A percentile compares a stretch with the other conserved stretches of the same genome.
These are phyloP conservation scores for Leucozona laternaria DNA, from an alignment of 2,888 invertebrate genomes.

Conservation along the genomic window DNA sequence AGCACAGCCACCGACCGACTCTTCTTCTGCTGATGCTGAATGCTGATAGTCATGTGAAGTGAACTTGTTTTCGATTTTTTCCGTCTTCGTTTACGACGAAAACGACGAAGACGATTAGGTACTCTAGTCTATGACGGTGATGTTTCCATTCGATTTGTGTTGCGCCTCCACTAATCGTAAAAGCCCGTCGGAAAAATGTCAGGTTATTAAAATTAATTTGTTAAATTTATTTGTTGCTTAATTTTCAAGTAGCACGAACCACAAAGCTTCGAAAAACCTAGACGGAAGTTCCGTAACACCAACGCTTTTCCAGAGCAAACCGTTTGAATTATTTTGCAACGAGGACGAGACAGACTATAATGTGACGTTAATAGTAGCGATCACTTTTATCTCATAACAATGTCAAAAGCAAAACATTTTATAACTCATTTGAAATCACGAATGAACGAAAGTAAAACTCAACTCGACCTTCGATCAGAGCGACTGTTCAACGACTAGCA, in stretches of 20 bases:
- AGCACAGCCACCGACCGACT: slow-evolving; percentile 10
- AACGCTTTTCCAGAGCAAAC: neutral
- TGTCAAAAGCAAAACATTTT: neutral
- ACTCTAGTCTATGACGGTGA: neutral
- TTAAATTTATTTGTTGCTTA: slow-evolving; percentile 37
- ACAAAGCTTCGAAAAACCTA: neutral
- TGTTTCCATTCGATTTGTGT: slow-evolving; percentile 37
- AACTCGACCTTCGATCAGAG: slow-evolving; percentile 32
- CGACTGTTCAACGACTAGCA: slow-evolving; percentile 34
- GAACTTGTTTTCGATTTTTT: slow-evolving; percentile 66
- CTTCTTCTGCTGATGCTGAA: slow-evolving; percentile 3
- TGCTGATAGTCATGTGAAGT: slow-evolving; percentile 65
- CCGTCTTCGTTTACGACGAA: slow-evolving; percentile 25
- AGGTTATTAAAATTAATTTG: slow-evolving; percentile 48
- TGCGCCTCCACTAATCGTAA: slow-evolving; percentile 23
- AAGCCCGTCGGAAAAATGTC: slow-evolving; percentile 31
- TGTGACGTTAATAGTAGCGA: slow-evolving; percentile 1
- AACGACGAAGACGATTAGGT: neutral
- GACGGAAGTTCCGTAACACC: slow-evolving; percentile 27
- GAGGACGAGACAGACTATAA: neutral
- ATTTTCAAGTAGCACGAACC: neutral
- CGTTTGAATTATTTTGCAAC: neutral
- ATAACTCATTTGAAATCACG: slow-evolving; percentile 1
- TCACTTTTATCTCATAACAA: neutral
- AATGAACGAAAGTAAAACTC: slow-evolving; percentile 37